Conservation (phyloP, 1,140 invertebrate genomes). For the Sinella curviseta region DNA sequence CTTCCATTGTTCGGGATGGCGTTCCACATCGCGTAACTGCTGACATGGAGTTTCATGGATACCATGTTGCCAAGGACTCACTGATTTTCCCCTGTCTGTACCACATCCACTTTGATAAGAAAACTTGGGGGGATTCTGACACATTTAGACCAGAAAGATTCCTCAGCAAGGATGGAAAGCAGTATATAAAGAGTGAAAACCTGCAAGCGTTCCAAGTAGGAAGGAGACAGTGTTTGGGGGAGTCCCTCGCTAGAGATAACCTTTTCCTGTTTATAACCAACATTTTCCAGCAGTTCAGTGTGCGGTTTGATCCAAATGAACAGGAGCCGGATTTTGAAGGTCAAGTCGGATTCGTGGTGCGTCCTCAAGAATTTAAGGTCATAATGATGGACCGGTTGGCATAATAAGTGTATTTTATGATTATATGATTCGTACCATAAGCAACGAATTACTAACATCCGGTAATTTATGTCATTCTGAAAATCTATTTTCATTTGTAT, state of each 20-base stretch:
- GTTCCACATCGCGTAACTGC: background rate
- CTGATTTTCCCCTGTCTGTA: background rate
- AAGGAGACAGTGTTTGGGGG: slow-evolving; percentile 27
- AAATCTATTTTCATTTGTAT: too few relatives aligned
- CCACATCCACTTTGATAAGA: background rate
- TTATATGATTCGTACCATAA: too few relatives aligned
- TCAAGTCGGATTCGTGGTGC: background rate
- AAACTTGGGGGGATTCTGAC: background rate
- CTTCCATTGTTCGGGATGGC: background rate
- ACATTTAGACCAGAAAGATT: background rate
- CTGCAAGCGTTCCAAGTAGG: slow-evolving; percentile 32
- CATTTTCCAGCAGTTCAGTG: background rate
- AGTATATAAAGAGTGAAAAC: background rate
- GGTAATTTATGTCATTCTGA: too few relatives aligned
- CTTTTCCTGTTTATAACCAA: background rate
- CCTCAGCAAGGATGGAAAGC: background rate
- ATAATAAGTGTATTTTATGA: too few relatives aligned
- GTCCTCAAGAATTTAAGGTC: background rate
- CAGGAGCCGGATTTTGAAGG: background rate
- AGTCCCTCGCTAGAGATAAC: slow-evolving; percentile 6
- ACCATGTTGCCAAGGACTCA: background rate
- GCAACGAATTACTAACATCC: too few relatives aligned
- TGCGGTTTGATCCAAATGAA: background rate
- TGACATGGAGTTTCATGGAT: background rate
- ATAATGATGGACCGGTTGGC: background rate